Evolutionary conservation across 2,113 vertebrate species (phyloP).

Genomic region (Leucosticte australis): DNA sequence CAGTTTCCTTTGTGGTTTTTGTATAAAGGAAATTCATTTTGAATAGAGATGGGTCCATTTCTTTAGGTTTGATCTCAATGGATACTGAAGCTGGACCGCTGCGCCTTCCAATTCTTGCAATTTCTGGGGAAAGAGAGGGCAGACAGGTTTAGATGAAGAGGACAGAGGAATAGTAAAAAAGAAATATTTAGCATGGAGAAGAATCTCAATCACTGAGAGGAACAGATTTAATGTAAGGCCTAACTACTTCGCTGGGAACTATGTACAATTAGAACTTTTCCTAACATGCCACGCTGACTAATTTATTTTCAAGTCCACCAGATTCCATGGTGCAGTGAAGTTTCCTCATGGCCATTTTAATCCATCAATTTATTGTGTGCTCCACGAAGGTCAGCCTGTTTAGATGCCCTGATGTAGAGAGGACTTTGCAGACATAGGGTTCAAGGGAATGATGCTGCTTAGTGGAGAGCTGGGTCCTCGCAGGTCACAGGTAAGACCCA

Average conservation of each 20-base stretch:
- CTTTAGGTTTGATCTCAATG: conserved; percentile 63
- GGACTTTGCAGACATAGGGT: not conserved
- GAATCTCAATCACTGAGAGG: conserved; percentile 12
- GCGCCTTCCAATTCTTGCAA: conserved; percentile 54
- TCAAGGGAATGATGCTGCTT: not conserved
- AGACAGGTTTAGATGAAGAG: conserved; percentile 53
- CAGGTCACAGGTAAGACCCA: not conserved
- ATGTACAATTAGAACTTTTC: conserved; percentile 25
- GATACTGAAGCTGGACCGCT: conserved; percentile 57
- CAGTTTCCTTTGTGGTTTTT: conserved; percentile 52
- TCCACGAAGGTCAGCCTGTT: not conserved
- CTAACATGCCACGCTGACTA: not conserved
- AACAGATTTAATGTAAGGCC: not conserved
- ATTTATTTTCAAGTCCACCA: conserved; percentile 15
- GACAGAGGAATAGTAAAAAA: conserved; percentile 38
- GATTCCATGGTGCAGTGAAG: not conserved
- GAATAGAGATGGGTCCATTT: conserved; percentile 66
- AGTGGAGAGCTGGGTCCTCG: not conserved
- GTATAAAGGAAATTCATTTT: conserved; percentile 65
- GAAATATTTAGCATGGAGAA: conserved; percentile 45
- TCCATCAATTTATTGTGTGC: not conserved
- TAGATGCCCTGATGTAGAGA: not conserved
- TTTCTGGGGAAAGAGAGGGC: conserved; percentile 60
- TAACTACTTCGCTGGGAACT: not conserved
- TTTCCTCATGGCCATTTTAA: not conserved